Evolutionary conservation across 2,113 vertebrate species (phyloP).

Genomic region (Ibidorhyncha struthersii): DNA sequence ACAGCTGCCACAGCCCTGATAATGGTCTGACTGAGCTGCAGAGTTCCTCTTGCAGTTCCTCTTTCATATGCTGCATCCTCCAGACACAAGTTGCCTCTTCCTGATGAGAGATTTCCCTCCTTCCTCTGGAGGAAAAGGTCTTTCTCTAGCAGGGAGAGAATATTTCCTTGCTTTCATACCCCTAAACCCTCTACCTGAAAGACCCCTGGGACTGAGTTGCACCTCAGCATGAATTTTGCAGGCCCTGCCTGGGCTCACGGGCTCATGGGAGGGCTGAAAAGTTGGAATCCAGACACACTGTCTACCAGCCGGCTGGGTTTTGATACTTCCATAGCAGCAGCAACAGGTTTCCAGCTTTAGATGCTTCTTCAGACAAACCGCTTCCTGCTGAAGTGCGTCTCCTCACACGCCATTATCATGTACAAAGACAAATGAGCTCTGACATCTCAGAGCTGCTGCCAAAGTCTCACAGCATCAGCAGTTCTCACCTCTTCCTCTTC

Average conservation of each 20-base stretch:
- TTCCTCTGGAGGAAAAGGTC: neutral
- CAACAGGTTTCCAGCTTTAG: neutral
- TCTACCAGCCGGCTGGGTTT: neutral
- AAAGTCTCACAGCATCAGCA: neutral
- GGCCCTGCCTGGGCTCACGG: neutral
- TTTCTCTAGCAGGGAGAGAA: neutral
- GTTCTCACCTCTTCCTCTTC: neutral
- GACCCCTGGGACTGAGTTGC: neutral
- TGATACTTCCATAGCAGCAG: neutral
- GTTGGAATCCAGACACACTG: neutral
- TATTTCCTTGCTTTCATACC: neutral
- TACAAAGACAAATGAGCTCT: neutral
- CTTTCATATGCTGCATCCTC: neutral
- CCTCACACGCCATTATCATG: fast-evolving
- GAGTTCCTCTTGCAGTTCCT: neutral
- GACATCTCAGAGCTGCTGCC: neutral
- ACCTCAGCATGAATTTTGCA: neutral
- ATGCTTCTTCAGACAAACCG: neutral
- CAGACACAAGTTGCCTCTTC: neutral
- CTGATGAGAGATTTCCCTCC: neutral
- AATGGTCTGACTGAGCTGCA: neutral
- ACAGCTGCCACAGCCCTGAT: neutral
- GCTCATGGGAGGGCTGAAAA: neutral
- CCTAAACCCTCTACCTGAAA: neutral
- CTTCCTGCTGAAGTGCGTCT: neutral